Evolutionary conservation across 1,140 invertebrate species (phyloP).

Genomic region (Armadillidium nasatum): DNA sequence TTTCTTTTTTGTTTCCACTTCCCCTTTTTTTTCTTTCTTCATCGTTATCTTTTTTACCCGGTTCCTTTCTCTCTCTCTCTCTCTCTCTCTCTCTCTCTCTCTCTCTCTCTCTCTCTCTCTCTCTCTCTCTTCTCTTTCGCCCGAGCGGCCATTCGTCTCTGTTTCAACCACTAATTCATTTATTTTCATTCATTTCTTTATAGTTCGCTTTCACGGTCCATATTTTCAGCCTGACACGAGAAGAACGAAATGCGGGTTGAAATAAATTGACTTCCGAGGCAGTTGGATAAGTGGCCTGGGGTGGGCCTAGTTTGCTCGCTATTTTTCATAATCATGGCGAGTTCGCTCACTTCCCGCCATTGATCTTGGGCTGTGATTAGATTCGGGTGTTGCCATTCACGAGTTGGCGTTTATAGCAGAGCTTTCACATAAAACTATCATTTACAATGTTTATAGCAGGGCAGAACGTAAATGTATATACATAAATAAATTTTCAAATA

Average conservation of each 20-base stretch:
- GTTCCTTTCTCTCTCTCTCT: no score
- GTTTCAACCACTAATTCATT: constrained; percentile 10
- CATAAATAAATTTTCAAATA: neutral
- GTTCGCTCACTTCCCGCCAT: constrained; percentile 2
- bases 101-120: neutral
- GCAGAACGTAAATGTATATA: neutral
- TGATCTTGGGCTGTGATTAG: constrained; percentile 7
- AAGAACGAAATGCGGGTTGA: constrained; percentile 7
- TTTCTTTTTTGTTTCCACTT: neutral
- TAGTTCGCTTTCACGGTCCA: neutral
- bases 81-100: neutral
- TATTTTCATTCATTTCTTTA: constrained; percentile 2
- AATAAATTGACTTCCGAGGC: constrained; percentile 12
- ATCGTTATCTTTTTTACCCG: neutral
- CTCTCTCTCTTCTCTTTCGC: neutral
- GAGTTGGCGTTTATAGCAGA: neutral
- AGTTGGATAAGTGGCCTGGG: constrained; percentile 5
- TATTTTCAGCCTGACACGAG: neutral
- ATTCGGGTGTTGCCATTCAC: constrained; percentile 8
- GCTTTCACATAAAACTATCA: constrained; percentile 10
- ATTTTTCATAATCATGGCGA: constrained; percentile 7
- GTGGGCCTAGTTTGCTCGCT: constrained; percentile 8
- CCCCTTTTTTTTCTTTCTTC: neutral
- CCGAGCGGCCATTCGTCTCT: neutral
- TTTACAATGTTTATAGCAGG: constrained; percentile 8